Evolutionary conservation across 2,888 invertebrate genomes (phyloP).

Genomic region (Melolontha melolontha): DNA sequence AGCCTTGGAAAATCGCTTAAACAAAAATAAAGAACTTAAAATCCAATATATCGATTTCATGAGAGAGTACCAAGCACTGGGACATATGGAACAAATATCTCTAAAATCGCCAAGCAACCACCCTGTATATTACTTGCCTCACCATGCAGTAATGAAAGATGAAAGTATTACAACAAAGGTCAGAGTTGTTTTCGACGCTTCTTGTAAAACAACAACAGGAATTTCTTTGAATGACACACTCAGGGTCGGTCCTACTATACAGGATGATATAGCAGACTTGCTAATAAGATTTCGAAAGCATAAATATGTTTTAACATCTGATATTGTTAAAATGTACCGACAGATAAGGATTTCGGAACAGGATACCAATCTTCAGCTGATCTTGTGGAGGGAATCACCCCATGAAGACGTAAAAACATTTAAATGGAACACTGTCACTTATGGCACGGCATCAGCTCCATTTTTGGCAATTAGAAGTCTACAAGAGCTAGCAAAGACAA

Average conservation of each 20-base stretch:
- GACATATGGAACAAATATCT: constrained; percentile 3
- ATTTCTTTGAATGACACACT: constrained; percentile 7
- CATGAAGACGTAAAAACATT: constrained; percentile 42
- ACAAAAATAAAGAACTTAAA: not conserved
- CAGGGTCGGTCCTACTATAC: constrained; percentile 10
- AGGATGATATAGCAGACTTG: constrained; percentile 13
- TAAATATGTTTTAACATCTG: constrained; percentile 2
- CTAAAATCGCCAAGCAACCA: not conserved
- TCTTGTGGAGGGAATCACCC: constrained; percentile 48
- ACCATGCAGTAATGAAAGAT: constrained; percentile 15
- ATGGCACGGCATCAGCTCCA: constrained; percentile 12
- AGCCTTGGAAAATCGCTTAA: not conserved
- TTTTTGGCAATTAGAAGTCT: constrained; percentile 4
- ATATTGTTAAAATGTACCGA: constrained; percentile 45
- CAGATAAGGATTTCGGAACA: constrained; percentile 50
- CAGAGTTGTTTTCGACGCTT: constrained; percentile 28
- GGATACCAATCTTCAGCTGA: constrained; percentile 49
- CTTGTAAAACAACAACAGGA: not conserved
- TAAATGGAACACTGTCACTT: constrained; percentile 48
- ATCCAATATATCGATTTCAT: constrained; percentile 4
- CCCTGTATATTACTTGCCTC: not conserved
- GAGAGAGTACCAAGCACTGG: constrained; percentile 1
- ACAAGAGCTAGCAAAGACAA: not conserved
- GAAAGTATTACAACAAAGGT: constrained; percentile 27
- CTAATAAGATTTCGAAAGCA: not conserved